Percentiles rank a stretch among this genome's conserved stretches.
Conservation (phyloP, 2,113 vertebrate species). For the Ursus arctos region DNA sequence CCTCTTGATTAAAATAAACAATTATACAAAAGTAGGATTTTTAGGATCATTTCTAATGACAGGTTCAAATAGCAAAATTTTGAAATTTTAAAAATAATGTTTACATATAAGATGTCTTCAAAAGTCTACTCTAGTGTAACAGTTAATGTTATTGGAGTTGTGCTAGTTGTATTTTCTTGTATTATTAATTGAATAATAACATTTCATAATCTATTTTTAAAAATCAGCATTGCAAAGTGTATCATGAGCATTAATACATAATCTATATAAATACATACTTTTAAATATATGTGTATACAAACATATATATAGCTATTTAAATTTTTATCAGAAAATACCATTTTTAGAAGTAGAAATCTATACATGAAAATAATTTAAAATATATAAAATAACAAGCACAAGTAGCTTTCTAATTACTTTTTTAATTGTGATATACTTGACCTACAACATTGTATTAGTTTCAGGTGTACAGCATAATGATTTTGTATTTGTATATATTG, state of each 20-base stretch:
- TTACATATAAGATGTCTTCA: background rate
- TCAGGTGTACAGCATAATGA: background rate
- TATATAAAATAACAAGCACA: background rate
- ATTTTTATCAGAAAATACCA: background rate
- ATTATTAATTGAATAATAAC: background rate
- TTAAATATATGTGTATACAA: background rate
- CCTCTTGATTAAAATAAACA: background rate
- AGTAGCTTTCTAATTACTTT: background rate
- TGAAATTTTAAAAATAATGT: background rate
- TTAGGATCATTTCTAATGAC: background rate
- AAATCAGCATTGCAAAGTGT: background rate
- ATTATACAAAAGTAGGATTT: background rate
- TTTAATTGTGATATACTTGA: background rate
- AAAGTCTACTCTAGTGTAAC: background rate
- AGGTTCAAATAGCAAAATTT: background rate
- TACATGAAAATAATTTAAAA: background rate
- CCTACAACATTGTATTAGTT: background rate
- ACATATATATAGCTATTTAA: background rate
- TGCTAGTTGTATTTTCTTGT: background rate
- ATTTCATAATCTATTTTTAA: background rate
- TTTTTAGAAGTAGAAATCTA: background rate
- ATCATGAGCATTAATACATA: background rate
- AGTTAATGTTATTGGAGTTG: background rate
- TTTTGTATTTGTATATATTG: background rate
- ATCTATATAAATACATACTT: too few relatives aligned